Percentiles rank a stretch among this genome's conserved stretches.
These are phyloP conservation scores for Anthopleura sola DNA, from an alignment of 64 coral and sea anemone genomes.

Conservation along the genomic window DNA sequence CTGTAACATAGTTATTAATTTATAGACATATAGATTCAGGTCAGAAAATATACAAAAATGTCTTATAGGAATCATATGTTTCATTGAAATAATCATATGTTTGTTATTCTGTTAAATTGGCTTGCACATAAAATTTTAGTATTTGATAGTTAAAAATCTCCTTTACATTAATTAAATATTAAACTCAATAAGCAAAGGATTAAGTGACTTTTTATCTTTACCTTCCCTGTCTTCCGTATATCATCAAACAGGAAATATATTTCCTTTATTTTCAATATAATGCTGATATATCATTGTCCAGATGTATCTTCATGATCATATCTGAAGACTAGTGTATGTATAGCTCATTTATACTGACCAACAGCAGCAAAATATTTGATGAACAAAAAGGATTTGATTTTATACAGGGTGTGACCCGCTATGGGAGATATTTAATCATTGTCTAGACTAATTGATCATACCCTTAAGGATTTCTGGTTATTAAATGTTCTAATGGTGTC, in stretches of 20 bases:
- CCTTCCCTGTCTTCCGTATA: neutral
- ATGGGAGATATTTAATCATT: neutral
- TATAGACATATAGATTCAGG: no score
- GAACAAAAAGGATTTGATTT: neutral
- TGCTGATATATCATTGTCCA: neutral
- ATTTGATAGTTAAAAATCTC: neutral
- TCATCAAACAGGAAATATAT: neutral
- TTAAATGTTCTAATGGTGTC: neutral
- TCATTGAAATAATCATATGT: no score
- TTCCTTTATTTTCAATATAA: neutral
- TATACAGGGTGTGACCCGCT: neutral
- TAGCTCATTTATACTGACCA: neutral
- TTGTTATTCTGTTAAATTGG: no score
- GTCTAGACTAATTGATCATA: neutral
- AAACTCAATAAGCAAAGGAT: neutral
- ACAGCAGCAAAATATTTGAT: neutral
- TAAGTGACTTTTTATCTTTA: neutral
- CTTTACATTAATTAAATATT: neutral
- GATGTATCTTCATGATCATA: neutral
- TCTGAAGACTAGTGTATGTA: neutral
- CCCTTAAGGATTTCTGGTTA: neutral
- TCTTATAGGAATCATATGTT: no score
- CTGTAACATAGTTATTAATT: no score
- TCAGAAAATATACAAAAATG: no score
- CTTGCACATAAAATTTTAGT: no score